Evolutionary conservation across 2,113 vertebrate species (phyloP).

Genomic region (Vulpes lagopus): DNA sequence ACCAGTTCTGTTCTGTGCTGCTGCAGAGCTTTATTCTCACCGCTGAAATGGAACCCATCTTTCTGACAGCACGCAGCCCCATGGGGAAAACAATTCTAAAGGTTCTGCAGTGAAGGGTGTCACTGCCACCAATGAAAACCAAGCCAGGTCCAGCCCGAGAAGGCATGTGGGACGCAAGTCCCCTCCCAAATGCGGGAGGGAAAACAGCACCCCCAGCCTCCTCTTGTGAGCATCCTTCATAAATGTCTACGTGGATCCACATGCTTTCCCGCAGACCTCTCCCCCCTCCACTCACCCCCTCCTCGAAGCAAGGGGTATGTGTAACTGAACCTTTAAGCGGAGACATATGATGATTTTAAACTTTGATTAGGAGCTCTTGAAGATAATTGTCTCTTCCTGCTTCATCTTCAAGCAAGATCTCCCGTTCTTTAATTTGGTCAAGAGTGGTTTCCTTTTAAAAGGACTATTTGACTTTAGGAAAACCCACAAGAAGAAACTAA

Average conservation of each 20-base stretch:
- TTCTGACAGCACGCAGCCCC: background rate
- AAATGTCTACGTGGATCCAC: background rate
- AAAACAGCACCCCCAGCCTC: background rate
- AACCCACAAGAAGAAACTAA: slow-evolving; percentile 39
- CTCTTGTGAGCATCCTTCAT: background rate
- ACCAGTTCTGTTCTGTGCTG: background rate
- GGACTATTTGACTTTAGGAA: slow-evolving; percentile 38
- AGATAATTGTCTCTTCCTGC: slow-evolving; percentile 78
- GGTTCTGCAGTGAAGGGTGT: background rate
- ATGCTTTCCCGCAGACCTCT: background rate
- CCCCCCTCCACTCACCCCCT: too few relatives aligned
- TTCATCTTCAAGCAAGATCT: slow-evolving; percentile 20
- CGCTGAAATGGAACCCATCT: background rate
- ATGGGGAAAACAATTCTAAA: background rate
- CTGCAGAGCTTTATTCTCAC: background rate
- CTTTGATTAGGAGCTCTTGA: slow-evolving; percentile 66
- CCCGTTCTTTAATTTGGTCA: slow-evolving; percentile 63
- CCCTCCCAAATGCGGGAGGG: background rate
- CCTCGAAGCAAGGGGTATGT: too few relatives aligned
- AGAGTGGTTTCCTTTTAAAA: slow-evolving; percentile 58
- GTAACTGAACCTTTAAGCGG: slow-evolving; percentile 39
- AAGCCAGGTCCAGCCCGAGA: background rate
- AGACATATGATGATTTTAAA: slow-evolving; percentile 54
- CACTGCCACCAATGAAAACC: background rate
- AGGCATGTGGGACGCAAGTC: background rate